Evolutionary conservation across 2,888 invertebrate genomes (phyloP).

Genomic region (Phasia obesa): DNA sequence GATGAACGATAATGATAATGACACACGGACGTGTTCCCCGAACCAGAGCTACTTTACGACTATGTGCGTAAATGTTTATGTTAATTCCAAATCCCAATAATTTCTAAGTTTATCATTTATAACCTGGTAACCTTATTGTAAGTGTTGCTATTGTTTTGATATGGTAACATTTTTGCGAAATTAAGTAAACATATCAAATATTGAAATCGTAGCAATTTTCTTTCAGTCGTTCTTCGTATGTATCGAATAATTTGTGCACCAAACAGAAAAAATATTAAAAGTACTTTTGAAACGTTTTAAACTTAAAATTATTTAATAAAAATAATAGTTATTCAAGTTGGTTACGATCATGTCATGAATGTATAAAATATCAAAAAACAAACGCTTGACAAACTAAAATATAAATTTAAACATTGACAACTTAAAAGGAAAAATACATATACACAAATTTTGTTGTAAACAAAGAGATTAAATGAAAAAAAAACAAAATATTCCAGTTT

Average conservation of each 20-base stretch:
- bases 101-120: no score
- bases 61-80: no score
- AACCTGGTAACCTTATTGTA: no score
- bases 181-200: slow-evolving; percentile 9
- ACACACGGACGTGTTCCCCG: no score
- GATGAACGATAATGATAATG: no score
- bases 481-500: slow-evolving; percentile 12
- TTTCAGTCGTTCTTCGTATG: slow-evolving; percentile 40
- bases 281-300: slow-evolving; percentile 7
- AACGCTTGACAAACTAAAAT: not conserved
- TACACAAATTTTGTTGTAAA: slow-evolving; percentile 26
- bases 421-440: not conserved
- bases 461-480: slow-evolving; percentile 26
- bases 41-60: no score
- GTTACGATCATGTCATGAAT: not conserved
- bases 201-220: slow-evolving; percentile 49
- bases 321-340: not conserved
- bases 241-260: slow-evolving; percentile 33
- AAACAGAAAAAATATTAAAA: slow-evolving; percentile 28
- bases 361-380: not conserved
- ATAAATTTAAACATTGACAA: not conserved
- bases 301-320: not conserved
- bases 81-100: no score
- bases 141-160: no score
- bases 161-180: no score